Percentiles rank a stretch among this genome's conserved stretches.
Conservation (phyloP, 2,888 invertebrate genomes). For the Eristalis tenax region DNA sequence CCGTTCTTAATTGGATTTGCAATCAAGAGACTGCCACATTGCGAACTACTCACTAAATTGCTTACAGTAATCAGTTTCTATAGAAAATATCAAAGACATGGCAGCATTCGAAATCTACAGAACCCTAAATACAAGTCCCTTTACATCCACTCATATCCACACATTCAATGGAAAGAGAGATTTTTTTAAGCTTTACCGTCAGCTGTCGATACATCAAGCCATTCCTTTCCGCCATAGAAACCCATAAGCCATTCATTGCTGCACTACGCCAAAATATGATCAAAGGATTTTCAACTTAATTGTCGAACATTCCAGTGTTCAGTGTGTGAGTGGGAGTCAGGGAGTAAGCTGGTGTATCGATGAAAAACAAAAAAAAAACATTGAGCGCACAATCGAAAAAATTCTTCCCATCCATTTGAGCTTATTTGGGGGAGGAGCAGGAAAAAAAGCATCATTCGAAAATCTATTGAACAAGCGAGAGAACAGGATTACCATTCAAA, state of each 20-base stretch:
- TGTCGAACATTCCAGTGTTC: slow-evolving; percentile 54
- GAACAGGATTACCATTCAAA: slow-evolving; percentile 42
- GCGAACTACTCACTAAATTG: too few species aligned
- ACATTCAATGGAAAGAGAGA: not conserved
- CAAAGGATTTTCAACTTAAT: slow-evolving; percentile 60
- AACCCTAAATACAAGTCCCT: not conserved
- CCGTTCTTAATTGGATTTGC: too few species aligned
- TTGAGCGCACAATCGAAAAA: not conserved
- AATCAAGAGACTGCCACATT: too few species aligned
- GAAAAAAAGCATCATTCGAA: slow-evolving; percentile 1
- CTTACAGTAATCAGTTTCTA: not conserved
- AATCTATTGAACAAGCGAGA: slow-evolving; percentile 35
- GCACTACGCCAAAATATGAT: slow-evolving; percentile 23
- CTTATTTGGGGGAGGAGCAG: not conserved
- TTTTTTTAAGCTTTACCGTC: slow-evolving; percentile 17
- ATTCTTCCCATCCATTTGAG: slow-evolving; percentile 10
- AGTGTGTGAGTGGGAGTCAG: slow-evolving; percentile 27
- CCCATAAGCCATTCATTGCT: slow-evolving; percentile 28
- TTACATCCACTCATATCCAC: not conserved
- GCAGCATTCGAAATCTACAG: not conserved
- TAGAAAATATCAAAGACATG: not conserved
- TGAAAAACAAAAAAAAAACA: not conserved
- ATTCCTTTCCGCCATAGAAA: slow-evolving; percentile 3
- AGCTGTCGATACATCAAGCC: not conserved
- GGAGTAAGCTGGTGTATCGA: slow-evolving; percentile 3